phyloP scores from a whole-genome alignment of 2,888 invertebrate species.

The Acrocera orbiculus region DNA sequence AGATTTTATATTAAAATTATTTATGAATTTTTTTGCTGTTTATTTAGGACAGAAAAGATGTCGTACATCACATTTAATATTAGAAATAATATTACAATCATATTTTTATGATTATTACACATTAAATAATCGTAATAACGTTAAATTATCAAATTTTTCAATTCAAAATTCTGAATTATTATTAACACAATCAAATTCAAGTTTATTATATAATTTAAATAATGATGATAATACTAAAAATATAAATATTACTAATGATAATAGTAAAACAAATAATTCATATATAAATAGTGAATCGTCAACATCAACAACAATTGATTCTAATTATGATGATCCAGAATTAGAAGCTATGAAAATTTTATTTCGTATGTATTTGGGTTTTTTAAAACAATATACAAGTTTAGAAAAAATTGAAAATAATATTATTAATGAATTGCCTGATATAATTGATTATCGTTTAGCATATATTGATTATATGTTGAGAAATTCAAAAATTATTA shows the following conservation, averaged over 20 bases:
- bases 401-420: background rate
- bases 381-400: conserved; percentile 21
- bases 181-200: background rate
- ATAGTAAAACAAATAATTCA: background rate
- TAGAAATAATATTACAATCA: conserved; percentile 34
- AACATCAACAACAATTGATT: conserved; percentile 5
- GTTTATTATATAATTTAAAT: conserved; percentile 1
- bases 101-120: conserved; percentile 32
- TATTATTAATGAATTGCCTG: background rate
- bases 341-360: conserved; percentile 39
- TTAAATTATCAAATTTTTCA: conserved; percentile 3
- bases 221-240: background rate
- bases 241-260: no score
- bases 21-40: conserved; percentile 47
- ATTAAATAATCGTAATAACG: conserved; percentile 14
- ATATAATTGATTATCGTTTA: conserved; percentile 7
- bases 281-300: background rate
- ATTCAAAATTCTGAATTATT: conserved; percentile 3
- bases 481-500: conserved; percentile 4
- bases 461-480: conserved; percentile 8
- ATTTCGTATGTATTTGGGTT: conserved; percentile 41
- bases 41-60: conserved; percentile 39
- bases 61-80: conserved; percentile 31
- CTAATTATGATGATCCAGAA: conserved; percentile 17
- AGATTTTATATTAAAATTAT: conserved; percentile 34